Conservation (phyloP, 2,888 invertebrate species). For the Philereme vetulata region DNA sequence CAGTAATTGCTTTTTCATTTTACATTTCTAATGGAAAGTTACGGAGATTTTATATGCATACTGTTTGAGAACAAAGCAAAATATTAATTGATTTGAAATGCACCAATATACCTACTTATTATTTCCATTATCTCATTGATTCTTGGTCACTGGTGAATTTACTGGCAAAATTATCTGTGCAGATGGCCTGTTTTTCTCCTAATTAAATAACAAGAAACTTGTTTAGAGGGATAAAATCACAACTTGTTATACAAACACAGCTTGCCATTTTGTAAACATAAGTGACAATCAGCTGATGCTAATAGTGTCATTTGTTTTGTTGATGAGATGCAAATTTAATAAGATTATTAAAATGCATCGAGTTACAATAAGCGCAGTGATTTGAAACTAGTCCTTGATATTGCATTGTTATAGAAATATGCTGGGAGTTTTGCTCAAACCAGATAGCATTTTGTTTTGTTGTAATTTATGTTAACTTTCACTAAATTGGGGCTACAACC, state of each 20-base stretch:
- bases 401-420: slow-evolving; percentile 1
- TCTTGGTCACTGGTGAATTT: neutral
- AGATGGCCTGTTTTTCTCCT: neutral
- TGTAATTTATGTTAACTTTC: slow-evolving; percentile 12
- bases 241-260: neutral
- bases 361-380: no score
- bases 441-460: slow-evolving; percentile 9
- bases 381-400: neutral
- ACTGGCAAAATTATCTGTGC: neutral
- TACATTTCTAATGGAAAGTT: neutral
- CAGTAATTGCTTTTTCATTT: neutral
- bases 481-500: slow-evolving; percentile 20
- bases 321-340: no score
- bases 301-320: neutral
- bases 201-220: slow-evolving; percentile 1
- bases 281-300: slow-evolving; percentile 18
- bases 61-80: neutral
- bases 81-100: neutral
- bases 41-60: neutral
- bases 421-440: neutral
- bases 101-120: neutral
- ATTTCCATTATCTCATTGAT: neutral
- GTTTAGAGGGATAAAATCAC: neutral
- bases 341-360: no score
- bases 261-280: slow-evolving; percentile 12